phyloP scores from a whole-genome alignment of 2,113 vertebrate genomes.

The Balaeniceps rex region DNA sequence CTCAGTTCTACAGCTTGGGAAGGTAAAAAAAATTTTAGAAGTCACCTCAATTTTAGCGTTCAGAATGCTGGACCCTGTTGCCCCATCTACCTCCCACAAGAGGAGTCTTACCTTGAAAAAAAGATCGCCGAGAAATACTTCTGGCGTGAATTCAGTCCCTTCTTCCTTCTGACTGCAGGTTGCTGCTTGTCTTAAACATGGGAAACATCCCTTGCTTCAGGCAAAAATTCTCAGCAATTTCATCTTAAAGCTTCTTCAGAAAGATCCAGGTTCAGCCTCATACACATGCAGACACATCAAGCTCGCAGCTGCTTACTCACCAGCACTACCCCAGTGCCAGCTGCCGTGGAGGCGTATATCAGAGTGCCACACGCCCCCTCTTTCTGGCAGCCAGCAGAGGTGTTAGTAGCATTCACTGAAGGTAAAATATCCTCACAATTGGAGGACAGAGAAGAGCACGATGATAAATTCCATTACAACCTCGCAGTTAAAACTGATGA shows the following conservation, averaged over 20 bases:
- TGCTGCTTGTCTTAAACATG: constrained; percentile 57
- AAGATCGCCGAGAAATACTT: not conserved
- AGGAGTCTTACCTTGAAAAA: constrained; percentile 57
- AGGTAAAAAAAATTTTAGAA: not conserved
- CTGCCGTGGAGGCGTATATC: constrained; percentile 3
- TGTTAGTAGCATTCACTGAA: not conserved
- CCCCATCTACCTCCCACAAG: not conserved
- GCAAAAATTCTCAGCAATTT: constrained; percentile 58
- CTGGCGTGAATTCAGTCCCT: not conserved
- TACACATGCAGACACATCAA: not conserved
- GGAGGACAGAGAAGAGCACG: not conserved
- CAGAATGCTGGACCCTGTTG: not conserved
- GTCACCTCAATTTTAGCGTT: not conserved
- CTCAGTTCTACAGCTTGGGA: not conserved
- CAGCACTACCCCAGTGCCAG: not conserved
- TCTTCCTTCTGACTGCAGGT: constrained; percentile 62
- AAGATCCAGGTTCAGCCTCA: constrained; percentile 10
- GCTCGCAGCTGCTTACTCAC: constrained; percentile 45
- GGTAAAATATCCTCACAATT: not conserved
- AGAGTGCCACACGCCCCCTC: not conserved
- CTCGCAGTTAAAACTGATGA: not conserved
- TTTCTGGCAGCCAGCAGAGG: not conserved
- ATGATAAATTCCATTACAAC: not conserved
- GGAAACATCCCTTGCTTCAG: constrained; percentile 70
- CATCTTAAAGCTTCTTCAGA: not conserved